Conservation (phyloP, 2,888 invertebrate species). For the Temnothorax ravouxi region DNA sequence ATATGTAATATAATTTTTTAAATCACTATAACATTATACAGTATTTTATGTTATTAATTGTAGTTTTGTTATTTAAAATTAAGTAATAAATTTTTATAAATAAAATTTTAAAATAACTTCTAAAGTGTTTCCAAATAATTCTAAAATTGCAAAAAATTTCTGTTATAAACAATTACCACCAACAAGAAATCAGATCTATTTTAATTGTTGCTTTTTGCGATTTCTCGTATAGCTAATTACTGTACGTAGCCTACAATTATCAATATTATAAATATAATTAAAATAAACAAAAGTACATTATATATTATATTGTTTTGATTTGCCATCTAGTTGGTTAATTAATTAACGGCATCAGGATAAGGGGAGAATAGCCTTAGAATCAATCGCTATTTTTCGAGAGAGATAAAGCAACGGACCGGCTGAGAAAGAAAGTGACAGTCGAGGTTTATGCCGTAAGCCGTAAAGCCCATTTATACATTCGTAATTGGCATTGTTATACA, state of each 20-base stretch:
- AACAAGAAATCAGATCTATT: background rate
- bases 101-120: no score
- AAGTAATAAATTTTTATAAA: no score
- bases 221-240: background rate
- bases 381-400: background rate
- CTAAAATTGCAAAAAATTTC: background rate
- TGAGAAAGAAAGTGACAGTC: background rate
- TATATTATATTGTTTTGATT: background rate
- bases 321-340: background rate
- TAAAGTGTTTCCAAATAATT: no score
- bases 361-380: no score
- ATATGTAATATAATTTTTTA: no score
- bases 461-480: constrained; percentile 17
- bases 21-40: no score
- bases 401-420: background rate
- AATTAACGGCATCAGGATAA: background rate
- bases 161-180: background rate
- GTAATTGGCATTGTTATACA: background rate
- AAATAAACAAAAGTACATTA: background rate
- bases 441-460: constrained; percentile 15
- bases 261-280: background rate
- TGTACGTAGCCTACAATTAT: background rate
- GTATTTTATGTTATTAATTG: no score
- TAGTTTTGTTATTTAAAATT: no score
- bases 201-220: background rate